Conservation (phyloP, 1,140 invertebrate genomes). For the Paracyclopina nana region DNA sequence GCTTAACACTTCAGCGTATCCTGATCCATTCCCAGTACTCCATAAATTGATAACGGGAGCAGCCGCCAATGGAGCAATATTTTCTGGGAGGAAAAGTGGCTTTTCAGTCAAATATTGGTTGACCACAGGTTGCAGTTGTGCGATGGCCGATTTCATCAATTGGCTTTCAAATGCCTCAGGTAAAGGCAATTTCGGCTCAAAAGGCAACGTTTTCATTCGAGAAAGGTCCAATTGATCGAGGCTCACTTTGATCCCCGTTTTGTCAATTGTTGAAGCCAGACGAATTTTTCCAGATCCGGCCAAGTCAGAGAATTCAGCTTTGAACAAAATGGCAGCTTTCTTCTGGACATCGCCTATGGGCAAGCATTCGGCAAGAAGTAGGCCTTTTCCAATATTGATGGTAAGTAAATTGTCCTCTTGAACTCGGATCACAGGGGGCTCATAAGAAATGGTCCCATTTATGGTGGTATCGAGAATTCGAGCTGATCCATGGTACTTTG, state of each 20-base stretch:
- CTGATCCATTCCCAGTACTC: neutral
- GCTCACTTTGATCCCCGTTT: conserved; percentile 4
- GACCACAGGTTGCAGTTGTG: conserved; percentile 4
- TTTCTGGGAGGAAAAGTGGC: conserved; percentile 2
- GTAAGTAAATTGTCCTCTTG: neutral
- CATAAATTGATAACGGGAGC: neutral
- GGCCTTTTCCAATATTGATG: neutral
- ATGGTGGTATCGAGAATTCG: conserved; percentile 2
- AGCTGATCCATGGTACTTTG: neutral
- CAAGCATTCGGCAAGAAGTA: neutral
- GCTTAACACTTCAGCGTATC: conserved; percentile 5
- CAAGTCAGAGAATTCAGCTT: conserved; percentile 12
- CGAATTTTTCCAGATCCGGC: conserved; percentile 1
- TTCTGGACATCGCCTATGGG: neutral
- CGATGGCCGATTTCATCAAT: conserved; percentile 6
- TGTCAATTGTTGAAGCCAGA: neutral
- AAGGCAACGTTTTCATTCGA: conserved; percentile 8
- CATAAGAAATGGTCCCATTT: conserved; percentile 10
- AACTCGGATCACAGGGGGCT: neutral
- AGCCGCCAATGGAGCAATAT: neutral
- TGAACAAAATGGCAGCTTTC: conserved; percentile 2
- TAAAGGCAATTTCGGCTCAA: conserved; percentile 13
- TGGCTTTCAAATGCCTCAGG: conserved; percentile 10
- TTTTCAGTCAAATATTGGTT: neutral
- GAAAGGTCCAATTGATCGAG: conserved; percentile 3